A percentile compares a stretch with the other conserved stretches of the same genome.
phyloP scores from a whole-genome alignment of 2,888 invertebrate genomes.

The Cephus sareptanus region DNA sequence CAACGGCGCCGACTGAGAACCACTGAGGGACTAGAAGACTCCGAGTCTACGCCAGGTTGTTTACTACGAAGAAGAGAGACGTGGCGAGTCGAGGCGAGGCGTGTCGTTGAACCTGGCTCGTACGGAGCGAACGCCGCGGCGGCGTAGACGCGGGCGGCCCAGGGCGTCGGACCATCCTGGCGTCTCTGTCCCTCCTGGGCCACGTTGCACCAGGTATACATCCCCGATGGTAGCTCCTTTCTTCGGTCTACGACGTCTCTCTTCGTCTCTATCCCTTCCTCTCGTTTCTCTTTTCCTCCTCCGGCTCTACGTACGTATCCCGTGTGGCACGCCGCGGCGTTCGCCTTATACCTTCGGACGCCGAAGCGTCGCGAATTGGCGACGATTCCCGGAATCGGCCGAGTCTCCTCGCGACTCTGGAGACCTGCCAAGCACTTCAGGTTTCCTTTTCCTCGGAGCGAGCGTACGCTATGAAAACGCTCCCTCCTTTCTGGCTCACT shows the following conservation, averaged over 20 bases:
- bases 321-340: background rate
- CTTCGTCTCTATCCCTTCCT: slow-evolving; percentile 35
- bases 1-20: slow-evolving; percentile 35
- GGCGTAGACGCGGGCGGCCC: slow-evolving; percentile 26
- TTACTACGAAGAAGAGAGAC: slow-evolving; percentile 52
- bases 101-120: slow-evolving; percentile 61
- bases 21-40: slow-evolving; percentile 49
- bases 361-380: slow-evolving; percentile 32
- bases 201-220: slow-evolving; percentile 28
- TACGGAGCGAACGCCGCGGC: slow-evolving; percentile 16
- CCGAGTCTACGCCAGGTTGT: slow-evolving; percentile 60
- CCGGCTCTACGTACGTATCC: slow-evolving; percentile 2
- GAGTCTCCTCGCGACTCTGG: slow-evolving; percentile 18
- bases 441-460: slow-evolving; percentile 3
- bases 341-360: slow-evolving; percentile 25
- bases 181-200: slow-evolving; percentile 31
- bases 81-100: slow-evolving; percentile 49
- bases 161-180: slow-evolving; percentile 43
- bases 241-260: slow-evolving; percentile 19
- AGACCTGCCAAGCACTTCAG: slow-evolving; percentile 49
- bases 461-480: background rate
- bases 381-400: slow-evolving; percentile 28
- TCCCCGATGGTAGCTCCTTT: slow-evolving; percentile 19
- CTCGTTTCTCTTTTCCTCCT: slow-evolving; percentile 26
- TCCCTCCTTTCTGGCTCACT: background rate